Base-by-base conservation (phyloP, 2,888 invertebrate species). In the Trimorus sp. region DNA sequence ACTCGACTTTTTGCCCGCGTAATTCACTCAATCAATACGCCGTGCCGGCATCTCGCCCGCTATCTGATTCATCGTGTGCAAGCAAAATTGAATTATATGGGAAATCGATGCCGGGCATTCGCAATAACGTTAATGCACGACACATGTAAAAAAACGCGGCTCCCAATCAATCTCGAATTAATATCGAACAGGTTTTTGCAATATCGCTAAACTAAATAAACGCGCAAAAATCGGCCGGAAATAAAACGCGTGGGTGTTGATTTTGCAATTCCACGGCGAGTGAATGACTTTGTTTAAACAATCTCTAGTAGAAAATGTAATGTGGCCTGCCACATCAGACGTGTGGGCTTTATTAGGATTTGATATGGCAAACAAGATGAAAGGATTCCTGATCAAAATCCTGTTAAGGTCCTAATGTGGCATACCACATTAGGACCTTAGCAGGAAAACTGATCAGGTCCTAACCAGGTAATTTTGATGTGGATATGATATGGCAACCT, bases 31-130 rank as follows among this genome's bases (percentile, higher is more conserved):
- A 77, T 78, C 77, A 63, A 65, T 70, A 45, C 65, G 56, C 70
- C 26, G 15, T 16, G 11, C 14, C 54, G n/a, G 54, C 58, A 42
- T 78, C 59, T 60, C 69, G 51, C 26, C 37, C 37, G 11, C 40
- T 40, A 16, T 70, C 66, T 59, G 78, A 66, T 71, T 70, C 78
- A 70, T 70, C 63, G 48, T 56, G 54, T 48, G 70, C 63, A 45
- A 45, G 53, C 59, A 59, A 70, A 70, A 78, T 78, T 78, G 65
- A 78, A 78, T 78, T 78, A 78, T 65, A 65, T 71, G 36, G 70
- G 56, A 78, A 71, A 78, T 71, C 70, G 77, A 77, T 77, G 40
- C 53, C 38, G 16, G 26, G 14, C 48, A 49, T 12, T 60, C 58
- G 26, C 70, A 59, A 65, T 56, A 70, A 78, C 58, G 58, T 37